Base-by-base conservation (phyloP, 2,113 vertebrate species). In the Platanista minor region DNA sequence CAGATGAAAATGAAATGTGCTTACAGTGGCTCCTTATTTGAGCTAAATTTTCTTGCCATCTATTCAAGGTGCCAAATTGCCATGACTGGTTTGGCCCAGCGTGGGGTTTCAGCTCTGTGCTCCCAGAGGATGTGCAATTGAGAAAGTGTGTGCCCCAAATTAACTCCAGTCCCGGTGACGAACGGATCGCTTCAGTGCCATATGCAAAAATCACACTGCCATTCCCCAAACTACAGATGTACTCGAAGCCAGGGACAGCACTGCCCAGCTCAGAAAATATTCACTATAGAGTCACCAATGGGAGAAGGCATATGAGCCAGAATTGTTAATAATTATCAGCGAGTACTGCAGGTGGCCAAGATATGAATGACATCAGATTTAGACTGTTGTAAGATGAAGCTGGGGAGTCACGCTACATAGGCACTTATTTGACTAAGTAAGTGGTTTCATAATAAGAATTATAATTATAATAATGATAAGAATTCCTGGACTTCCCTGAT, bases 231-330 rank as follows among this genome's bases (percentile, higher is more conserved):
- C 1, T 62, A n/a, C 52, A 71, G 89, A 69, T 31, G 86, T 78
- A 89, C 97, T 93, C 85, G 95, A 95, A 84, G 27, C n/a, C 46
- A 78, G n/a, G 15, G 95, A 74, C 84, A 77, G 33, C 6, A 4
- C 20, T 2, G 57, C 39, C 64, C 87, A 10, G 90, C 67, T 54
- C 15, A 8, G 77, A 36, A 91, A 90, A 59, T 3, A 29, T 62
- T 75, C 85, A 57, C 85, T 54, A 6, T 1, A n/a, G 31, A 25
- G 27, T 49, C 54, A 11, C 72, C 36, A 57, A 2, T 0, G 14
- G 49, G 71, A 46, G 13, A n/a, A 81, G 54, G 81, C 8, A 1
- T 0, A 1, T 1, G 41, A 62, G 49, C 4, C 21, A 2, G 27
- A 11, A 46, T 13, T 29, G 43, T 59, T 43, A 81, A 33, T 14